Evolutionary conservation across 2,113 vertebrate species (phyloP).

Genomic region (Cathartes aura): DNA sequence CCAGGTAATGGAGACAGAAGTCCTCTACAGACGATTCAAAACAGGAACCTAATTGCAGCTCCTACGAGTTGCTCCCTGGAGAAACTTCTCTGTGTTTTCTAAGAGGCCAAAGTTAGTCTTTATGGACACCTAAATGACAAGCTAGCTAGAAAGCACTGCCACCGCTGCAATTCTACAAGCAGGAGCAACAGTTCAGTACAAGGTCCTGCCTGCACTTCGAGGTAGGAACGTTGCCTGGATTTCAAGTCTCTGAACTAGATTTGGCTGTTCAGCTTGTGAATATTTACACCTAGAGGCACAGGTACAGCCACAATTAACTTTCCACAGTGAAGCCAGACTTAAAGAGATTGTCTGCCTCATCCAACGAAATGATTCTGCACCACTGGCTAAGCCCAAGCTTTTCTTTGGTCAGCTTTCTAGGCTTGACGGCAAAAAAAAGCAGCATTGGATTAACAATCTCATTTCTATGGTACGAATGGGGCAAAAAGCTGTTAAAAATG

Average conservation of each 20-base stretch:
- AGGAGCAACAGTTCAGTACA: neutral
- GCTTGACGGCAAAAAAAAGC: too few relatives aligned
- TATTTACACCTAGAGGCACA: neutral
- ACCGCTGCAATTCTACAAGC: neutral
- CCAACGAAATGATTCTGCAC: rapidly evolving
- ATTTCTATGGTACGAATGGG: neutral
- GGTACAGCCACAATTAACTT: neutral
- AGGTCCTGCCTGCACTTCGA: neutral
- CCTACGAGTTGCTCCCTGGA: neutral
- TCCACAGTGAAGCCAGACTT: neutral
- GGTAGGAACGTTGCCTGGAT: neutral
- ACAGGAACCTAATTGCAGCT: neutral
- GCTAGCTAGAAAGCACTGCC: neutral
- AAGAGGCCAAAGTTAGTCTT: neutral
- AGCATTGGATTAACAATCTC: neutral
- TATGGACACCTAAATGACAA: too few relatives aligned
- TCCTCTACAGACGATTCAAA: neutral
- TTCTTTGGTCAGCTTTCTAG: neutral
- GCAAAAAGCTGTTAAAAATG: neutral
- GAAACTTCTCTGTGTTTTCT: neutral
- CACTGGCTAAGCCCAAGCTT: neutral
- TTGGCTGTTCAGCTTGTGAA: neutral
- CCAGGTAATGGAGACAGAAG: neutral
- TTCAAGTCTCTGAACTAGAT: neutral
- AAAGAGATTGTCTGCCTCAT: neutral